A percentile compares a stretch with the other conserved stretches of the same genome.
Conservation (phyloP, 2,888 invertebrate genomes). For the Tethea ocularis region DNA sequence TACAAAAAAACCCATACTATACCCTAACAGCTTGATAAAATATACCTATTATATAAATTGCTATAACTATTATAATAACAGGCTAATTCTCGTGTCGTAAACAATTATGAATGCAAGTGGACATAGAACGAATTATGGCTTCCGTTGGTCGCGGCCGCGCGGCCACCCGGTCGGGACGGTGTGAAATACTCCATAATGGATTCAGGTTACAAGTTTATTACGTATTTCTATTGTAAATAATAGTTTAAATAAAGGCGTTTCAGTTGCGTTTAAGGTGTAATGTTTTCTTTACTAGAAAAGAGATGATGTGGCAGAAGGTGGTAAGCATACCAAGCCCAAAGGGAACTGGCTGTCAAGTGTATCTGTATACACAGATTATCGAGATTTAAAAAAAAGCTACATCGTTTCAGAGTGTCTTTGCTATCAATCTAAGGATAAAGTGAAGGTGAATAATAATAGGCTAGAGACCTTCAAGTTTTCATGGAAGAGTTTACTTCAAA, state of each 20-base stretch:
- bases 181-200: conserved; percentile 14
- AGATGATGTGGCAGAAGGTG: too few relatives aligned
- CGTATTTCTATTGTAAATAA: conserved; percentile 5
- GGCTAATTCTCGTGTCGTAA: conserved; percentile 27
- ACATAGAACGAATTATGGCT: conserved; percentile 22
- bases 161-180: conserved; percentile 14
- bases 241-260: not conserved
- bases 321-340: too few relatives aligned
- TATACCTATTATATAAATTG: not conserved
- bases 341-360: too few relatives aligned
- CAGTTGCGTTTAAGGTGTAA: not conserved
- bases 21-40: not conserved
- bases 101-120: conserved; percentile 25
- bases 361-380: too few relatives aligned
- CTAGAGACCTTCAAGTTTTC: too few relatives aligned
- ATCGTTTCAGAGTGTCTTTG: too few relatives aligned
- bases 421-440: too few relatives aligned
- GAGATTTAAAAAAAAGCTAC: too few relatives aligned
- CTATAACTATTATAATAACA: not conserved
- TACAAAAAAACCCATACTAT: too few relatives aligned
- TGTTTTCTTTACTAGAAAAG: too few relatives aligned
- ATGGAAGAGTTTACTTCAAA: too few relatives aligned
- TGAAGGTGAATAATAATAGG: too few relatives aligned
- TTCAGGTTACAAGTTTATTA: conserved; percentile 2
- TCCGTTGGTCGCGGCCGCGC: conserved; percentile 21